phyloP scores from a whole-genome alignment of 2,113 vertebrate genomes.

The Sorex araneus region DNA sequence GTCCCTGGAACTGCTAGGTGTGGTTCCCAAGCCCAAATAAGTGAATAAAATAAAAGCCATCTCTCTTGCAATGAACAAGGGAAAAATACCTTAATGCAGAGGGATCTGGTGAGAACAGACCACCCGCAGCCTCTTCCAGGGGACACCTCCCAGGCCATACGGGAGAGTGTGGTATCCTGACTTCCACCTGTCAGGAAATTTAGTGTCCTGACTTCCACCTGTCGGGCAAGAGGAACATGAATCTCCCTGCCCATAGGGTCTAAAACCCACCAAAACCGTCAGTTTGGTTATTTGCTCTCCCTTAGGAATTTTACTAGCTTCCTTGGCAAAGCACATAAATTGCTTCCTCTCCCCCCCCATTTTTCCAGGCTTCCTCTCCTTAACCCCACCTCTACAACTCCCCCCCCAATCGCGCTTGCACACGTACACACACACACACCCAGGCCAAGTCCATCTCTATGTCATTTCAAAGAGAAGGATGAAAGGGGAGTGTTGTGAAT shows the following conservation, averaged over 20 bases:
- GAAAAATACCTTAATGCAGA: conserved; percentile 75
- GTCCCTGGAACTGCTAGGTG: too few relatives aligned
- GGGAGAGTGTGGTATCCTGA: conserved; percentile 65
- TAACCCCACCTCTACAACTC: background rate
- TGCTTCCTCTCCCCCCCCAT: conserved; percentile 69
- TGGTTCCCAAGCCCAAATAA: too few relatives aligned
- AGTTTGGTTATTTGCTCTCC: conserved; percentile 88
- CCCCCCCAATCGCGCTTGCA: too few relatives aligned
- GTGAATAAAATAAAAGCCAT: background rate
- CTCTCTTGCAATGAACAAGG: conserved; percentile 78
- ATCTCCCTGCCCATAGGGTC: conserved; percentile 84
- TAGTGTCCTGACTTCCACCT: conserved; percentile 75
- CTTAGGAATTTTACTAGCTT: conserved; percentile 88
- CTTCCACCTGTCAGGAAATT: conserved; percentile 79
- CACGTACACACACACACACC: too few relatives aligned
- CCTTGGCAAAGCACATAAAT: conserved; percentile 84
- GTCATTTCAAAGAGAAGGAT: conserved; percentile 83
- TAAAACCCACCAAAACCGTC: conserved; percentile 88
- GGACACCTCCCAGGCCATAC: conserved; percentile 72
- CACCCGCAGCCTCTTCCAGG: conserved; percentile 74
- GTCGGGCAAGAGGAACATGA: conserved; percentile 85
- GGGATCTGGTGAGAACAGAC: conserved; percentile 68
- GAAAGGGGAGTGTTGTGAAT: conserved; percentile 75
- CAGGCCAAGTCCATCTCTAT: conserved; percentile 76
- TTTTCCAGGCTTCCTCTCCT: conserved; percentile 75